These are phyloP conservation scores for Gymnobelideus leadbeateri DNA, from an alignment of 2,113 vertebrate genomes.

Conservation along the genomic window DNA sequence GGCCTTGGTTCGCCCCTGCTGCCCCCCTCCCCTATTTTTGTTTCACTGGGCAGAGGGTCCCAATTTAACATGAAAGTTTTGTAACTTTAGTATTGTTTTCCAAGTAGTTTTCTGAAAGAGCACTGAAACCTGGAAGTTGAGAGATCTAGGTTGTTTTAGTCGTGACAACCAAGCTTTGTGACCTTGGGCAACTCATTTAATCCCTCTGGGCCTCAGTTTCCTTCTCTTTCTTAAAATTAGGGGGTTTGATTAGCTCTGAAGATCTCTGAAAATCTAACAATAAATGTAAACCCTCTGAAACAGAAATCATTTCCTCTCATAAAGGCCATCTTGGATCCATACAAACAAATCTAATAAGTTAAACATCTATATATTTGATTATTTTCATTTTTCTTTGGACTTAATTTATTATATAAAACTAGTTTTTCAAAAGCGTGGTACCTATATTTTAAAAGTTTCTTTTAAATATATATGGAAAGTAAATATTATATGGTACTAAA, in stretches of 20 bases:
- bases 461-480: constrained; percentile 23
- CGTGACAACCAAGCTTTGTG: constrained; percentile 11
- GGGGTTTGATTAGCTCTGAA: background rate
- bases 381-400: constrained; percentile 26
- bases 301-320: background rate
- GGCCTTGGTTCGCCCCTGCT: background rate
- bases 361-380: background rate
- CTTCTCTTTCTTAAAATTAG: constrained; percentile 24
- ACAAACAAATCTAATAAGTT: background rate
- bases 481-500: constrained; percentile 9
- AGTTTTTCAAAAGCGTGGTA: constrained; percentile 31
- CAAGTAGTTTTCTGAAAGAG: background rate
- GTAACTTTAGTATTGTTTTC: constrained; percentile 35
- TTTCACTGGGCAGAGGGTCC: constrained; percentile 23
- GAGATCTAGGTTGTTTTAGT: background rate
- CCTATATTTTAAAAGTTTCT: background rate
- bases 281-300: background rate
- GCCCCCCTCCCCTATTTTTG: background rate
- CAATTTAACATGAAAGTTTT: constrained; percentile 57
- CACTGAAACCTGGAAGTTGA: background rate
- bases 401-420: constrained; percentile 41
- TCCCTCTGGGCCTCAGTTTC: constrained; percentile 16
- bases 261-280: background rate
- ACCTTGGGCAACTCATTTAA: constrained; percentile 30
- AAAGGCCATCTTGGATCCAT: background rate